Evolutionary conservation across 2,797 vertebrate genomes (phyloP), one percentile per base, ranked within the genome.

Genomic region (Aplochiton taeniatus): DNA sequence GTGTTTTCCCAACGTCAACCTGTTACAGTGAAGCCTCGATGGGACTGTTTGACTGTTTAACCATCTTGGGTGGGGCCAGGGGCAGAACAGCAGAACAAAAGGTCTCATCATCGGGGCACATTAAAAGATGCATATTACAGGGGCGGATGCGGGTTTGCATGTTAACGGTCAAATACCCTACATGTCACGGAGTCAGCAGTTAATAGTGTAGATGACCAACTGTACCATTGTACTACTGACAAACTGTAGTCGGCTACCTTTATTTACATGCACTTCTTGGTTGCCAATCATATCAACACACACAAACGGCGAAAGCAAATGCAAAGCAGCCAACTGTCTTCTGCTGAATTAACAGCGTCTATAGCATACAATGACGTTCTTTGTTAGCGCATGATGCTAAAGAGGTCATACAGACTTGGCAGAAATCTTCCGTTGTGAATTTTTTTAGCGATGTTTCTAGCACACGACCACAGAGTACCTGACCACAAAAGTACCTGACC

Each of bases 251-350:
- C n/a, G n/a, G 72, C 66, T 52, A 9, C 42, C 44, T 31, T 73
- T 19, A 61, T 69, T 79, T 74, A 19, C 54, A 17, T 63, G 43
- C 63, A 63, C 51, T 73, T 69, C 63, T 20, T 51, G 16, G 66
- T 75, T 72, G 44, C 58, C 64, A 81, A 58, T 70, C 71, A 62
- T 67, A 76, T 76, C 81, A 70, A 78, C 85, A 79, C 55, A 16
- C 76, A 74, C 79, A 65, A 51, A 14, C 65, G 69, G 65, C 58
- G 68, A 70, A 65, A 79, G 74, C 60, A 69, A 66, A 85, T 80
- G 75, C 69, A 75, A 82, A 80, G 70, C 67, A 78, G 81, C n/a
- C 43, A 9, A 52, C 16, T n/a, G 17, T 18, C 12, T 52, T 16
- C 17, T 53, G n/a, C 18, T 53, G 51, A 18, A 16, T 6, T 11